These are phyloP conservation scores for Theristicus caerulescens DNA, from an alignment of 2,113 vertebrate genomes.

Conservation along the genomic window DNA sequence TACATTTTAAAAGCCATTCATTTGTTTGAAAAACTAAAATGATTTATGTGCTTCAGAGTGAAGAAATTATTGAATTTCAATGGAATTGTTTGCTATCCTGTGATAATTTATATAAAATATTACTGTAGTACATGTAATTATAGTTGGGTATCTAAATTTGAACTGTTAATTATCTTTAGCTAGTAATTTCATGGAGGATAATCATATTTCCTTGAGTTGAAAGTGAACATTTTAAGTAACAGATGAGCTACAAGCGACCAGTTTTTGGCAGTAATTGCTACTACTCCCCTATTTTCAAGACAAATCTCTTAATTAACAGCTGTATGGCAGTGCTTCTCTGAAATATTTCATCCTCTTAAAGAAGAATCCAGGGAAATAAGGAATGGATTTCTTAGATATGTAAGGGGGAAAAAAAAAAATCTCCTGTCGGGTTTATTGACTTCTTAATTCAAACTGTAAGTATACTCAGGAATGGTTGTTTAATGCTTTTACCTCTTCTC, in stretches of 20 bases:
- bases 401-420: not conserved
- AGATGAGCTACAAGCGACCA: constrained; percentile 28
- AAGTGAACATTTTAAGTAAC: constrained; percentile 55
- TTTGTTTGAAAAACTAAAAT: not conserved
- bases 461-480: not conserved
- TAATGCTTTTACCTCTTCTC: not conserved
- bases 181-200: constrained; percentile 54
- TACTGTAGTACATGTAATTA: constrained; percentile 26
- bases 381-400: not conserved
- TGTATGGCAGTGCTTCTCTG: not conserved
- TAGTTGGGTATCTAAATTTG: constrained; percentile 29
- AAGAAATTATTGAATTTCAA: constrained; percentile 18
- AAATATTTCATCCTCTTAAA: constrained; percentile 27
- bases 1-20: not conserved
- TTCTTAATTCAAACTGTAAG: not conserved
- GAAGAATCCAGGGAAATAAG: constrained; percentile 18
- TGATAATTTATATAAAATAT: constrained; percentile 27
- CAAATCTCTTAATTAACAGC: constrained; percentile 64
- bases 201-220: constrained; percentile 53
- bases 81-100: not conserved
- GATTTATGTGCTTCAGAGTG: not conserved
- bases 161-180: constrained; percentile 62
- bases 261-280: constrained; percentile 49
- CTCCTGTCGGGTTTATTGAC: not conserved
- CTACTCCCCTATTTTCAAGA: constrained; percentile 35